phyloP scores from a whole-genome alignment of 2,113 vertebrate species.

The Girardinichthys multiradiatus region DNA sequence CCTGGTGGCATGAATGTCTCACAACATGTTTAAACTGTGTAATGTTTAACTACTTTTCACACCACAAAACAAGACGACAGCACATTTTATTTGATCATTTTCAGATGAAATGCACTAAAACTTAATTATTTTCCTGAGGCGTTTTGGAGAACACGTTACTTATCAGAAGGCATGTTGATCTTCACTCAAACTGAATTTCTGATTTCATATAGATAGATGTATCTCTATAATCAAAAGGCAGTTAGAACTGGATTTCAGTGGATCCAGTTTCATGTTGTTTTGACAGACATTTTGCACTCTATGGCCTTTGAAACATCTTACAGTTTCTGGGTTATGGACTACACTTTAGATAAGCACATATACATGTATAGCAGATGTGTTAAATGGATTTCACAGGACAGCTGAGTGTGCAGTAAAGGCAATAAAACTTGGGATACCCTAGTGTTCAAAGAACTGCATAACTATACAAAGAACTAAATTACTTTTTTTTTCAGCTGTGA shows the following conservation, averaged over 20 bases:
- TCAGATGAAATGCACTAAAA: not conserved
- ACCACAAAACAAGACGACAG: not conserved
- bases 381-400: not conserved
- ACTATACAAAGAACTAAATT: no score
- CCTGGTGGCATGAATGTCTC: constrained; percentile 74
- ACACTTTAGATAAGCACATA: not conserved
- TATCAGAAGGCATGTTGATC: not conserved
- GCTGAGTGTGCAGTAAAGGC: not conserved
- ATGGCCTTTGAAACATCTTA: not conserved
- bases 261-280: no score
- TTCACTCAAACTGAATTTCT: no score
- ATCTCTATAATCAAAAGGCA: no score
- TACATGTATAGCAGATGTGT: no score
- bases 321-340: not conserved
- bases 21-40: not conserved
- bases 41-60: not conserved
- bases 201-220: no score
- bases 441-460: no score
- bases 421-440: no score
- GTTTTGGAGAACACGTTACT: not conserved
- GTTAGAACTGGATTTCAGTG: no score
- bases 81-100: not conserved
- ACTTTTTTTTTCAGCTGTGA: no score
- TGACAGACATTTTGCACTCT: no score
- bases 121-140: not conserved